phyloP scores from a whole-genome alignment of 2,888 invertebrate genomes.

The Eristalinus sepulchralis region DNA sequence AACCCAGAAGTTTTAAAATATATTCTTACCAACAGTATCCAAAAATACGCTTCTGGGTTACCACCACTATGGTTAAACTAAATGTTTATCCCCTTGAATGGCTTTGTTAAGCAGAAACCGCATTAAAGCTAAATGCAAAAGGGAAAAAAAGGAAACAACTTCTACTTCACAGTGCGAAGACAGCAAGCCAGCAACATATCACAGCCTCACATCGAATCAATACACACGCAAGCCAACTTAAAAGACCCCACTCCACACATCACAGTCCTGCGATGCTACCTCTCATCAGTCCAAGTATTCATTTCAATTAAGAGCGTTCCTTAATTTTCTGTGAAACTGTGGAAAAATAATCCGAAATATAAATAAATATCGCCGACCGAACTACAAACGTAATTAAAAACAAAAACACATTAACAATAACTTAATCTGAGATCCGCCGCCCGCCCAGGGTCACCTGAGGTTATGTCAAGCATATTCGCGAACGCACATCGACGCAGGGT shows the following conservation, averaged over 20 bases:
- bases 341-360: not conserved
- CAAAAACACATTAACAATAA: not conserved
- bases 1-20: no score
- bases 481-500: not conserved
- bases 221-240: not conserved
- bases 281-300: not conserved
- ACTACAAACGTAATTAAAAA: not conserved
- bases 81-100: no score
- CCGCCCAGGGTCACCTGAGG: not conserved
- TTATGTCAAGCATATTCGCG: not conserved
- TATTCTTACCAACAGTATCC: no score
- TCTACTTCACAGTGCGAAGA: no score
- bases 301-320: not conserved
- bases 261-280: not conserved
- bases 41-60: no score
- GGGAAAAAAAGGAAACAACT: no score
- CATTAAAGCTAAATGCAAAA: no score
- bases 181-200: no score
- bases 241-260: not conserved
- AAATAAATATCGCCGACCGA: not conserved
- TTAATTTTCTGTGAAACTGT: not conserved
- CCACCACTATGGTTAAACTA: no score
- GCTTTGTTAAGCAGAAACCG: no score
- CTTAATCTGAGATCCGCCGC: not conserved
- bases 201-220: not conserved